Evolutionary conservation across 2,113 vertebrate species (phyloP).

Genomic region (Thinocorus orbignyianus): DNA sequence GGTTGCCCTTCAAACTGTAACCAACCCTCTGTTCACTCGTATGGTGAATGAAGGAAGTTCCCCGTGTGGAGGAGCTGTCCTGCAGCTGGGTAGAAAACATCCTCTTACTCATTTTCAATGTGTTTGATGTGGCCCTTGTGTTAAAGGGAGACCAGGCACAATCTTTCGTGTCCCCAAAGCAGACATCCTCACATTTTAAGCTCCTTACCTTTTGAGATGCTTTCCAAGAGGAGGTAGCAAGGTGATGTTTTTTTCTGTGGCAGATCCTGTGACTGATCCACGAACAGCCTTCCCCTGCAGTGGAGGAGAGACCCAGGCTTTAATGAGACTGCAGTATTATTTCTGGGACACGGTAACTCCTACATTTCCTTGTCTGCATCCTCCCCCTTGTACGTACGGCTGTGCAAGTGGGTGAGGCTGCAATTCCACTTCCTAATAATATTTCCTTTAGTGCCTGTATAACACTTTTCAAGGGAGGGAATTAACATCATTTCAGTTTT

Average conservation of each 20-base stretch:
- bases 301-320: constrained; percentile 81
- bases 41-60: neutral
- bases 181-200: neutral
- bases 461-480: neutral
- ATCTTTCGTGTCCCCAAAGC: neutral
- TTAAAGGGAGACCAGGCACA: neutral
- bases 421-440: constrained; percentile 14
- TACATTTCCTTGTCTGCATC: neutral
- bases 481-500: neutral
- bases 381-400: neutral
- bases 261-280: constrained; percentile 75
- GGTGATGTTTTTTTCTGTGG: neutral
- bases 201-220: neutral
- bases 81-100: neutral
- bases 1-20: neutral
- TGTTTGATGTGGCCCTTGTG: neutral
- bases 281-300: constrained; percentile 80
- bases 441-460: neutral
- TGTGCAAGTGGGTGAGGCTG: constrained; percentile 2
- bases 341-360: constrained; percentile 83
- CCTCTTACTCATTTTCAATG: neutral
- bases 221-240: neutral
- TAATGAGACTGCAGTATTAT: constrained; percentile 80
- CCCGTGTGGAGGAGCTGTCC: neutral
- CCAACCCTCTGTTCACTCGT: neutral